Evolutionary conservation across 2,888 invertebrate genomes (phyloP).

Genomic region (Acrobeloides nanus): DNA sequence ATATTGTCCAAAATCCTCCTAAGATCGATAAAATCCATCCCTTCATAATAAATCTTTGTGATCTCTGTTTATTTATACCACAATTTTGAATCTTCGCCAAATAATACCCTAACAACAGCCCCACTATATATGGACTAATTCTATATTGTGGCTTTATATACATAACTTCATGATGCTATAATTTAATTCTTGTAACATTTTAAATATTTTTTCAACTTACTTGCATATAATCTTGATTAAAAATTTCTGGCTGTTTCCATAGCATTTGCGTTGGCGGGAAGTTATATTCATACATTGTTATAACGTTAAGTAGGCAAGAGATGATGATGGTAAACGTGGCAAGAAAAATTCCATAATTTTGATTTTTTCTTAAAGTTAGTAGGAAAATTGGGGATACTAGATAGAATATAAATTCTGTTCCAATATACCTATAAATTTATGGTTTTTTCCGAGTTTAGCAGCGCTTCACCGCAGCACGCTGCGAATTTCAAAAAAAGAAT

Average conservation of each 20-base stretch:
- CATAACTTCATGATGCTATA: slow-evolving; percentile 43
- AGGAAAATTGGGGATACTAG: slow-evolving; percentile 45
- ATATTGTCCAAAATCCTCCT: slow-evolving; percentile 36
- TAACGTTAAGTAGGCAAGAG: slow-evolving; percentile 27
- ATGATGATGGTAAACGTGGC: slow-evolving; percentile 20
- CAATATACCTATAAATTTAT: too few species aligned
- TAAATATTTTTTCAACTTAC: too few species aligned
- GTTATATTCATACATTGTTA: slow-evolving; percentile 36
- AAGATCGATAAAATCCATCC: slow-evolving; percentile 28
- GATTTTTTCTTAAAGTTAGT: slow-evolving; percentile 29
- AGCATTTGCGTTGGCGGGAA: slow-evolving; percentile 46
- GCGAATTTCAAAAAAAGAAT: too few species aligned
- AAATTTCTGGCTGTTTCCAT: slow-evolving; percentile 43
- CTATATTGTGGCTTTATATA: slow-evolving; percentile 47
- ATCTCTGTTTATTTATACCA: background rate
- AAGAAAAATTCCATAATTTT: slow-evolving; percentile 29
- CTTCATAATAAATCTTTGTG: too few species aligned
- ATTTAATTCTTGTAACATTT: too few species aligned
- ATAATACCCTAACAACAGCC: slow-evolving; percentile 44
- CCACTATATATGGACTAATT: slow-evolving; percentile 46
- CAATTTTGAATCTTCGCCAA: slow-evolving; percentile 25
- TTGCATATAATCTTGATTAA: slow-evolving; percentile 45
- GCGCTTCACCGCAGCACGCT: too few species aligned
- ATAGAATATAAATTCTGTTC: slow-evolving; percentile 48
- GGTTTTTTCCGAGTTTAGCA: too few species aligned